Percentiles rank a stretch among this genome's conserved stretches.
These are phyloP conservation scores for Apodemus sylvaticus DNA, from an alignment of 2,113 vertebrate species.

Conservation along the genomic window DNA sequence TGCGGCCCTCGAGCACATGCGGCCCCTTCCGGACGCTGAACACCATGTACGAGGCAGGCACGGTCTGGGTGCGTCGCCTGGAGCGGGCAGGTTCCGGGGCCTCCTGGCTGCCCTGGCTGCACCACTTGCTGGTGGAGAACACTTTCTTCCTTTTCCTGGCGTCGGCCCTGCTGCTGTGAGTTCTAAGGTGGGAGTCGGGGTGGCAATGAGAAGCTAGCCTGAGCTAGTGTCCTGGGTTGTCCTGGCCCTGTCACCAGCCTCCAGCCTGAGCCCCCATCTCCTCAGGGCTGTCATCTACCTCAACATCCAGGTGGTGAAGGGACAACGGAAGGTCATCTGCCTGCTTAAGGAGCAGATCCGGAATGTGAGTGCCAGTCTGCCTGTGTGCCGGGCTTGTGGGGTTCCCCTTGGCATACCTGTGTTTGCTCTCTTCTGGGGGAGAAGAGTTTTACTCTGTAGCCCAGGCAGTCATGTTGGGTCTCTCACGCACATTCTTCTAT, in stretches of 20 bases:
- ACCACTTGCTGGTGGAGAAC: conserved; percentile 90
- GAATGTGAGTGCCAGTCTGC: conserved; percentile 86
- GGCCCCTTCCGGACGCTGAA: conserved; percentile 91
- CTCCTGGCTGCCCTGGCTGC: conserved; percentile 86
- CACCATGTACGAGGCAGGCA: conserved; percentile 91
- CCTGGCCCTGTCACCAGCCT: background rate
- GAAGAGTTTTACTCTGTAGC: background rate
- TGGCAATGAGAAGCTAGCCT: fast-evolving
- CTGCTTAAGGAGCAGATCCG: conserved; percentile 93
- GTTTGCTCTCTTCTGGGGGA: background rate
- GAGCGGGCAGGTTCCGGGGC: conserved; percentile 83
- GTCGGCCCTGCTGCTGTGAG: conserved; percentile 91
- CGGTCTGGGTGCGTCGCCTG: conserved; percentile 87
- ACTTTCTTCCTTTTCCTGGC: conserved; percentile 89
- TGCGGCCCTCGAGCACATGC: conserved; percentile 88
- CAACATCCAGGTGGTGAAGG: conserved; percentile 93
- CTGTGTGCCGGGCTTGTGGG: background rate
- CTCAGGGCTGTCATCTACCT: conserved; percentile 92
- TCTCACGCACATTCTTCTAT: background rate
- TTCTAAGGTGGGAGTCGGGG: background rate
- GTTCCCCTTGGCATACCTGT: background rate
- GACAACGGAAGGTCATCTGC: conserved; percentile 90
- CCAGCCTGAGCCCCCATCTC: fast-evolving
- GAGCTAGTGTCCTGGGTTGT: background rate
- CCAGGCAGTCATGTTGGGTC: too few species aligned